Base-by-base conservation (phyloP, 2,888 invertebrate species). In the Campoplex nolae region DNA sequence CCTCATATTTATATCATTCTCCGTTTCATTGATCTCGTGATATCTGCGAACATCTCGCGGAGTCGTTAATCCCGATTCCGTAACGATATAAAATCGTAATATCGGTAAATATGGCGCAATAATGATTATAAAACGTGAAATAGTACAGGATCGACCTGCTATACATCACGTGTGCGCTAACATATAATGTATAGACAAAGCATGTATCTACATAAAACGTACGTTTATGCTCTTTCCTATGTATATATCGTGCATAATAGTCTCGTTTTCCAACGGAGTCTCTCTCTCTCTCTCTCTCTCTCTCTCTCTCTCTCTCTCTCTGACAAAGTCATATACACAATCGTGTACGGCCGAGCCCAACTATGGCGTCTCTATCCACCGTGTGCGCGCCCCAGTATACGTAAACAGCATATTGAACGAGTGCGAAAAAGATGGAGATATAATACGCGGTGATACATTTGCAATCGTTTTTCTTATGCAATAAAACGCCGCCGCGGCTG, bases 391-490 rank as follows among this genome's bases (percentile, higher is more conserved):
- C 23, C 23, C 23, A 23, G 23, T 23, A 23, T 23, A 23, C 23
- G 35, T 58, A 62, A 48, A 71, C 42, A 48, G 3, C 35, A 3
- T 32, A 48, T 56, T 6, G 48, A 65, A 48, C 62, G 28, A 70
- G 70, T 56, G 35, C 56, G 42, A 78, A 38, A 68, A 54, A 42
- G 68, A 70, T 54, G 42, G 56, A 70, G 77, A 75, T 38, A 62
- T 42, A 62, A 45, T 45, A 42, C 62, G 65, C 62, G 65, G 82
- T 78, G 82, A 75, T 85, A 85, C 85, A 83, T 85, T 85, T 85
- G 87, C 87, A 87, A 87, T 84, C 87, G 77, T 85, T 87, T 23
- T 81, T 87, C 82, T 87, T 87, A 87, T 85, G 87, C 87, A 87
- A 87, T 85, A 78, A 45, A 70, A 38, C 23, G 23, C 23, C 23